A percentile compares a stretch with the other conserved stretches of the same genome.
phyloP scores from a whole-genome alignment of 2,888 invertebrate genomes.

The Tinea semifulvella region DNA sequence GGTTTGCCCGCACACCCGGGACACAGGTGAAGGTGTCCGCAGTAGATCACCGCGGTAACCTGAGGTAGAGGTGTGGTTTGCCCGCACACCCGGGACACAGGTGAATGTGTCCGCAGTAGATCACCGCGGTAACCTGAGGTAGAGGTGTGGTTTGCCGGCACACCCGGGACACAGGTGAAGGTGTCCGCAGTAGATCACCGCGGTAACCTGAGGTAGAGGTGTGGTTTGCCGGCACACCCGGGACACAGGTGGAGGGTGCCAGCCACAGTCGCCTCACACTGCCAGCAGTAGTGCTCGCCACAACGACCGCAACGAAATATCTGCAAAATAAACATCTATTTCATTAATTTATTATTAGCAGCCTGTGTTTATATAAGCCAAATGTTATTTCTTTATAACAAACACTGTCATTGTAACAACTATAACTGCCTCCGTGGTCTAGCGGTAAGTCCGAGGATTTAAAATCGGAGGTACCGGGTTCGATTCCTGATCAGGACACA shows the following conservation, averaged over 20 bases:
- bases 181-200: slow-evolving; percentile 19
- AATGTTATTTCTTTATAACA: too few species aligned
- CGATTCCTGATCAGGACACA: too few species aligned
- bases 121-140: not conserved
- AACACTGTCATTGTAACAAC: too few species aligned
- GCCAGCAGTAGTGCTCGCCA: slow-evolving; percentile 84
- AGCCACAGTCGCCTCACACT: slow-evolving; percentile 95
- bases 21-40: not conserved
- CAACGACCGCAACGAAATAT: slow-evolving; percentile 86
- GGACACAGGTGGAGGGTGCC: slow-evolving; percentile 96
- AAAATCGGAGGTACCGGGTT: too few species aligned
- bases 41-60: not conserved
- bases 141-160: not conserved
- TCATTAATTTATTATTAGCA: too few species aligned
- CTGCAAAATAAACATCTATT: too few species aligned
- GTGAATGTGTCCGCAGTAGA: not conserved
- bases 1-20: slow-evolving; percentile 46
- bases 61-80: not conserved
- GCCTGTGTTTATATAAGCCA: too few species aligned
- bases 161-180: too few species aligned
- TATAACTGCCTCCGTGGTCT: too few species aligned
- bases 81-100: not conserved
- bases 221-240: slow-evolving; percentile 83
- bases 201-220: slow-evolving; percentile 52
- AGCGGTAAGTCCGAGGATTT: too few species aligned